phyloP scores from a whole-genome alignment of 1,140 invertebrate species.

The Heliconius congener region DNA sequence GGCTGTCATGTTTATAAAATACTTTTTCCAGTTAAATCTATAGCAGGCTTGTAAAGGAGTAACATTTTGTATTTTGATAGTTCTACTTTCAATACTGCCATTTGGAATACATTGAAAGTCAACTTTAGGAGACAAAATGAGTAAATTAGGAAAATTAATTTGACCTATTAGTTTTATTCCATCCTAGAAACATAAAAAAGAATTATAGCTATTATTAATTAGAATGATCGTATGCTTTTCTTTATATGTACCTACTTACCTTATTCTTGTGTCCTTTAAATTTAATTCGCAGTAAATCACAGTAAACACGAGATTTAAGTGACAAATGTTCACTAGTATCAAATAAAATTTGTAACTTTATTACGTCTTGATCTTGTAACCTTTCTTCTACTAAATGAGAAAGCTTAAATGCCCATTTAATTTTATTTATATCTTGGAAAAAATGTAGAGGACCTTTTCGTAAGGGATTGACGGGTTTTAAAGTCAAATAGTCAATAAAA shows the following conservation, averaged over 20 bases:
- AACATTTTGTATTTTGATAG: slow-evolving; percentile 69
- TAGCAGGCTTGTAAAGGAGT: slow-evolving; percentile 69
- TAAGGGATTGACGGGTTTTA: slow-evolving; percentile 58
- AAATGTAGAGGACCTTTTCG: slow-evolving; percentile 59
- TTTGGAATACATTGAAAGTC: slow-evolving; percentile 71
- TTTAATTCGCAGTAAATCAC: slow-evolving; percentile 65
- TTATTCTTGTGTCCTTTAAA: slow-evolving; percentile 76
- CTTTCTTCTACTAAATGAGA: slow-evolving; percentile 60
- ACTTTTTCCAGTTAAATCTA: slow-evolving; percentile 70
- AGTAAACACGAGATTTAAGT: slow-evolving; percentile 66
- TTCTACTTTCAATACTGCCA: slow-evolving; percentile 62
- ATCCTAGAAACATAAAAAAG: slow-evolving; percentile 56
- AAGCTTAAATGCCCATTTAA: slow-evolving; percentile 67
- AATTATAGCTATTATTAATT: neutral
- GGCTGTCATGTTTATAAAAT: slow-evolving; percentile 18
- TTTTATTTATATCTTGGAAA: slow-evolving; percentile 73
- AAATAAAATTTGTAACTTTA: slow-evolving; percentile 72
- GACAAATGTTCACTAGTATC: slow-evolving; percentile 68
- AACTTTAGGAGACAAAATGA: slow-evolving; percentile 59
- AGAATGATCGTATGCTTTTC: neutral
- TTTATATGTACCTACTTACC: slow-evolving; percentile 37
- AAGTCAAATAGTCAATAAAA: slow-evolving; percentile 68
- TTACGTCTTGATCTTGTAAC: slow-evolving; percentile 69
- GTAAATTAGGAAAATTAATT: slow-evolving; percentile 71
- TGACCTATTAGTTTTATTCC: slow-evolving; percentile 66